These are phyloP conservation scores for Andinoacara biseriatus DNA, from an alignment of 2,113 vertebrate genomes.

Conservation along the genomic window DNA sequence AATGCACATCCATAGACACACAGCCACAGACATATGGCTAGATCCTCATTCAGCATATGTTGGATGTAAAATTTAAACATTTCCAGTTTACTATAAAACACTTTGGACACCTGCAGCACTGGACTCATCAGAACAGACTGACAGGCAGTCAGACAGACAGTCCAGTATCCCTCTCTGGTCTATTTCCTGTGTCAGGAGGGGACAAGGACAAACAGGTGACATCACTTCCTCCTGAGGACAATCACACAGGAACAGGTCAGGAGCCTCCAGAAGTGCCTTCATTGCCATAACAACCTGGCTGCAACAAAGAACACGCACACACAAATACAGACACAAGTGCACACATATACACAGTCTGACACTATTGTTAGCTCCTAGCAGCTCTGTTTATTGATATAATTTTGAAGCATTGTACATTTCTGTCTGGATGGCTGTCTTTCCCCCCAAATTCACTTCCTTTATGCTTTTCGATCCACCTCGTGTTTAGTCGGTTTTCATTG, in stretches of 20 bases:
- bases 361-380: constrained; percentile 66
- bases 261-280: constrained; percentile 55
- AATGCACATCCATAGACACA: background rate
- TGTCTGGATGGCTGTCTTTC: constrained; percentile 39
- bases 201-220: constrained; percentile 73
- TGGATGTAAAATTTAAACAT: background rate
- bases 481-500: constrained; percentile 31
- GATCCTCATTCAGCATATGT: background rate
- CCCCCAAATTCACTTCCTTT: constrained; percentile 40
- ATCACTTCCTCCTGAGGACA: constrained; percentile 77
- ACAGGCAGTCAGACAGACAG: constrained; percentile 7
- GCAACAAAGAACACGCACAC: constrained; percentile 35
- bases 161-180: constrained; percentile 45
- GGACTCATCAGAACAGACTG: constrained; percentile 10
- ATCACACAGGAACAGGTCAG: constrained; percentile 69
- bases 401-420: constrained; percentile 56
- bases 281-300: constrained; percentile 67
- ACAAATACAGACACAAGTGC: constrained; percentile 2
- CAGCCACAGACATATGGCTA: background rate
- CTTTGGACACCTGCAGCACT: background rate
- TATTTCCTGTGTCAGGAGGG: constrained; percentile 72
- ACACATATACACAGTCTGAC: background rate
- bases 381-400: constrained; percentile 69
- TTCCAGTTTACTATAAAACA: background rate
- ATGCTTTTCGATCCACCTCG: constrained; percentile 17